These are phyloP conservation scores for Cyclargus thomasi DNA, from an alignment of 1,140 invertebrate genomes.

Conservation along the genomic window DNA sequence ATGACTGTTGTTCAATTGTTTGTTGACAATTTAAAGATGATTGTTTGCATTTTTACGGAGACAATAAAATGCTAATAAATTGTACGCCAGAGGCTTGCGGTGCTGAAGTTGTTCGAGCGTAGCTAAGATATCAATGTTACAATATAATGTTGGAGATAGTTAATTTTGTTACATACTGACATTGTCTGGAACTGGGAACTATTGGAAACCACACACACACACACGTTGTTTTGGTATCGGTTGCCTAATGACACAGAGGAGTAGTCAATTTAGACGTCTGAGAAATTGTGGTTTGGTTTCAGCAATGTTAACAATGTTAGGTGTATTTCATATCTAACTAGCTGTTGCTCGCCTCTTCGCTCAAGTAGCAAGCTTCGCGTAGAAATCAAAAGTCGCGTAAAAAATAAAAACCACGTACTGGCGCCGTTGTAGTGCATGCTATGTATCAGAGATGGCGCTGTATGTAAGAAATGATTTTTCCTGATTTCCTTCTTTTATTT, in stretches of 20 bases:
- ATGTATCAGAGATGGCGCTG: no score
- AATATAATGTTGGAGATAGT: not conserved
- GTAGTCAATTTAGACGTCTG: not conserved
- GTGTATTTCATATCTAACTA: not conserved
- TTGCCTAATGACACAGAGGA: not conserved
- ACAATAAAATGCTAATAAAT: not conserved
- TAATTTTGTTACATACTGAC: not conserved
- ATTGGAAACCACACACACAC: not conserved
- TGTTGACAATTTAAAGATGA: constrained; percentile 16
- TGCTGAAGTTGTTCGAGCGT: no score
- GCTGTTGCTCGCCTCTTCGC: no score
- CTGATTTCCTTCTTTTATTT: no score
- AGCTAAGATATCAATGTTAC: no score
- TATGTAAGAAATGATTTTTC: no score
- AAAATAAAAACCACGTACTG: no score
- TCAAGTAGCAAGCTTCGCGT: no score
- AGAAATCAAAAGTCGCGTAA: no score
- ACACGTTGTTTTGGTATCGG: not conserved
- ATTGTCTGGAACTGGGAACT: not conserved
- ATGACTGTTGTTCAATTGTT: constrained; percentile 51
- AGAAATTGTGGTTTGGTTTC: not conserved
- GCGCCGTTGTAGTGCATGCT: no score
- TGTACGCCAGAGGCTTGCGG: not conserved
- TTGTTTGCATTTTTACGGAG: not conserved
- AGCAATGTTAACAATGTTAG: not conserved